Base-by-base conservation (phyloP, 2,113 vertebrate genomes). In the Pristiophorus japonicus region DNA sequence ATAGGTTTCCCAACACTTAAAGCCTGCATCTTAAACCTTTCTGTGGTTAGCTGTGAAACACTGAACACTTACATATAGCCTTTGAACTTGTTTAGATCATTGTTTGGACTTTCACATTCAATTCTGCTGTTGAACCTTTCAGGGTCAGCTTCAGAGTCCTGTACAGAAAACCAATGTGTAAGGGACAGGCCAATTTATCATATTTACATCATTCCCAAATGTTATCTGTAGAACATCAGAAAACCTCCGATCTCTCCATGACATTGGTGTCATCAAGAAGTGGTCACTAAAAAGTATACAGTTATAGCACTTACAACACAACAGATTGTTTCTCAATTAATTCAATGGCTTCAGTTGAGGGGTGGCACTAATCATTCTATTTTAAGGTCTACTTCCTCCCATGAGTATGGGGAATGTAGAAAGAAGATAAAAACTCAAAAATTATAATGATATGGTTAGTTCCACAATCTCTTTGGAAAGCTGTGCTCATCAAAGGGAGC, bases 21-120 rank as follows among this genome's bases (percentile, higher is more conserved):
- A 63, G 18, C 18, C 55, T 63, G 4, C 8, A 65, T 63, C 59
- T 92, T 63, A 20, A 92, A 90, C 22, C 47, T 51, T 30, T 51
- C 11, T 24, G 12, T 87, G 30, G 59, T 62, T 45, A 66, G 62
- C 8, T 94, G 38, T 20, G 18, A 94, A 94, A 42, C 30, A 30
- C 51, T 59, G 27, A n/a, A 11, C 96, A 98, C 99, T 98, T 97
- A 99, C 99, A 99, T 97, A 97, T 98, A 99, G 94, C 99, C 99
- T 96, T 97, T 96, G 96, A 99, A 99, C 96, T 96, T 73, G 96
- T 95, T 98, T 95, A 99, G 98, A 96, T 99, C 98, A 2, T 99
- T 97, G 96, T 99, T 99, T 90, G 99, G 99, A 96, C 96, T 98
- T 97, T 99, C 99, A 97, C 99, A 99, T 96, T 99, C 98, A 96